phyloP scores from a whole-genome alignment of 92 coral and sea anemone genomes.

The Heliopora coerulea region DNA sequence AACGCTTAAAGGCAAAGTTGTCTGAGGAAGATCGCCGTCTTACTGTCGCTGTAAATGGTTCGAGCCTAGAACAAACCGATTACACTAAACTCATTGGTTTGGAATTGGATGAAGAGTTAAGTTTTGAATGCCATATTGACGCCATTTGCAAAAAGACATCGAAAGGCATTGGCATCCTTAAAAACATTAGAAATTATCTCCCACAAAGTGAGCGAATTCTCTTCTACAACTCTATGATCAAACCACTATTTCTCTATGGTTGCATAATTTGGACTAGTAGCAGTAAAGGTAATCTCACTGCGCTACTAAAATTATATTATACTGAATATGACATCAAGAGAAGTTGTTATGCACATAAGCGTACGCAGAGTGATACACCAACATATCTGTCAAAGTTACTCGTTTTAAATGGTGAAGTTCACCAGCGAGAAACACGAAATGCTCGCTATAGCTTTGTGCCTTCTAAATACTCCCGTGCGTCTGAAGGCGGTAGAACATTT shows the following conservation, averaged over 20 bases:
- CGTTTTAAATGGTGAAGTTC: background rate
- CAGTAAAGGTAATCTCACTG: background rate
- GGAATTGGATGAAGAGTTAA: too few relatives aligned
- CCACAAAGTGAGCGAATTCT: too few relatives aligned
- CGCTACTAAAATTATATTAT: background rate
- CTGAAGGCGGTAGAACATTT: background rate
- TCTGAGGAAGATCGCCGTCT: background rate
- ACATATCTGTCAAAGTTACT: background rate
- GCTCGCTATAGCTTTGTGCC: background rate
- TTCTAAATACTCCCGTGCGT: background rate
- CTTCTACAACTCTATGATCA: too few relatives aligned
- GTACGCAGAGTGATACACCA: background rate
- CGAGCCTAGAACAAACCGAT: too few relatives aligned
- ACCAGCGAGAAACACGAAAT: background rate
- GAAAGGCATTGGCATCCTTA: too few relatives aligned
- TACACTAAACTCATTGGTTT: too few relatives aligned
- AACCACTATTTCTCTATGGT: too few relatives aligned
- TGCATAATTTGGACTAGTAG: too few relatives aligned
- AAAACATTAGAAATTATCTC: too few relatives aligned
- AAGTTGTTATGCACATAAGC: background rate
- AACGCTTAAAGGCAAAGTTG: constrained; percentile 17
- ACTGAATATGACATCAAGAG: background rate
- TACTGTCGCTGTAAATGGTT: too few relatives aligned
- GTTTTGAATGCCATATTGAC: too few relatives aligned
- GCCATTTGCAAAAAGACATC: too few relatives aligned